These are phyloP conservation scores for Drosophila borealis DNA, from an alignment of 2,888 invertebrate genomes.

Conservation along the genomic window DNA sequence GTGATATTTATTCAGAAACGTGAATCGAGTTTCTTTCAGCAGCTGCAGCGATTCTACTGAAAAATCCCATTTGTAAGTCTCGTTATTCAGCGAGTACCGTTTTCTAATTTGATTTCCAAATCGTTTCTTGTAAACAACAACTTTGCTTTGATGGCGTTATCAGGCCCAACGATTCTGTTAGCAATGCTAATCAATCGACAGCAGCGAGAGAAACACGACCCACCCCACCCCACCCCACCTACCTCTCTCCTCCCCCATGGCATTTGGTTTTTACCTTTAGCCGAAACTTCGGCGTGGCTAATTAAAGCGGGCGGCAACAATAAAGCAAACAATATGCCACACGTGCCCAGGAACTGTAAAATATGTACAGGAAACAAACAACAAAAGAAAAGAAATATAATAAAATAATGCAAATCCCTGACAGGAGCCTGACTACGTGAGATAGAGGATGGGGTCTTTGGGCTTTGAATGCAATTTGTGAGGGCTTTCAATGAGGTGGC, in stretches of 20 bases:
- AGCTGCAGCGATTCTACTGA: conserved; percentile 4
- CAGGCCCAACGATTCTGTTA: conserved; percentile 31
- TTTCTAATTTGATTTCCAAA: conserved; percentile 58
- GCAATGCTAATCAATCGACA: conserved; percentile 53
- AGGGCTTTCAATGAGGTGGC: conserved; percentile 67
- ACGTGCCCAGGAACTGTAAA: conserved; percentile 23
- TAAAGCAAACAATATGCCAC: conserved; percentile 22
- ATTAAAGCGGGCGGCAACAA: conserved; percentile 42
- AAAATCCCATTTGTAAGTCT: conserved; percentile 15
- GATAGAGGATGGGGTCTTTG: conserved; percentile 11
- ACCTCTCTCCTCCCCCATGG: not conserved
- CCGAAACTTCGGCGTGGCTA: conserved; percentile 33
- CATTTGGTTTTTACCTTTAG: conserved; percentile 28
- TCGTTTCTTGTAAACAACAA: conserved; percentile 17
- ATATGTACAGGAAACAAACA: conserved; percentile 31
- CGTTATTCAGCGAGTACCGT: conserved; percentile 45
- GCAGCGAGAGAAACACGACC: conserved; percentile 7
- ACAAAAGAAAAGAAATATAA: conserved; percentile 23
- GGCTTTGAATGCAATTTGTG: conserved; percentile 50
- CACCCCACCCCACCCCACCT: not conserved
- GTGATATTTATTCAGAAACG: conserved; percentile 5
- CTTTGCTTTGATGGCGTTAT: conserved; percentile 19
- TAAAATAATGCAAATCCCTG: conserved; percentile 4
- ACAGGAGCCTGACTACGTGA: conserved; percentile 9
- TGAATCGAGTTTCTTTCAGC: conserved; percentile 21